These are phyloP conservation scores for Centropus bengalensis DNA, from an alignment of 2,113 vertebrate genomes.

Conservation along the genomic window DNA sequence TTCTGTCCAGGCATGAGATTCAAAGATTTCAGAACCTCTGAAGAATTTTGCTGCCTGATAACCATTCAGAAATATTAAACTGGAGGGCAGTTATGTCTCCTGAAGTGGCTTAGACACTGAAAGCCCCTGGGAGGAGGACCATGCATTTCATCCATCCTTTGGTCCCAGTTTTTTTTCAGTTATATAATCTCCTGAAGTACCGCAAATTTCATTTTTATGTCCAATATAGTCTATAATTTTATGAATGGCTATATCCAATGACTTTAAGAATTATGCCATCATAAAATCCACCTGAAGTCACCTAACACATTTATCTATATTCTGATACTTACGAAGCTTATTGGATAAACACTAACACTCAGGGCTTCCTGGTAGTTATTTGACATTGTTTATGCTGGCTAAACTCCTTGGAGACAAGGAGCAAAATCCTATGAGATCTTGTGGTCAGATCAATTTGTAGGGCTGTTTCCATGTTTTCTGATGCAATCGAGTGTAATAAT, in stretches of 20 bases:
- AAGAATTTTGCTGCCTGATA: background rate
- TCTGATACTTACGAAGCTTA: background rate
- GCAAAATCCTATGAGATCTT: conserved; percentile 43
- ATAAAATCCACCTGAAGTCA: background rate
- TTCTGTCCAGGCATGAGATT: background rate
- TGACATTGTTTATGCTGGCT: conserved; percentile 66
- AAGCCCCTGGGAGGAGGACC: background rate
- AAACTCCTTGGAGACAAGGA: conserved; percentile 75
- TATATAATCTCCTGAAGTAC: background rate
- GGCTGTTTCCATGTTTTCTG: conserved; percentile 73
- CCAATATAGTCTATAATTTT: background rate
- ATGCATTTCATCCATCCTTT: background rate
- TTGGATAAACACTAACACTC: background rate
- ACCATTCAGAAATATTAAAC: background rate
- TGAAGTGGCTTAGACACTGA: background rate
- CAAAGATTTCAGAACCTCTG: background rate
- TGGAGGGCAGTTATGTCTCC: background rate
- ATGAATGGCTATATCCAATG: background rate
- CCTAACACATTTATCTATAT: background rate
- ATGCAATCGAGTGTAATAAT: conserved; percentile 75
- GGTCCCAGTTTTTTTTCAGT: background rate
- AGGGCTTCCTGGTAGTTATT: conserved; percentile 9
- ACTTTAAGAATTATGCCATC: background rate
- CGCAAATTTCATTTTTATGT: background rate
- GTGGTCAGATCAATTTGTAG: conserved; percentile 60